Evolutionary conservation across 2,113 vertebrate species (phyloP).

Genomic region (Hymenochirus boettgeri): DNA sequence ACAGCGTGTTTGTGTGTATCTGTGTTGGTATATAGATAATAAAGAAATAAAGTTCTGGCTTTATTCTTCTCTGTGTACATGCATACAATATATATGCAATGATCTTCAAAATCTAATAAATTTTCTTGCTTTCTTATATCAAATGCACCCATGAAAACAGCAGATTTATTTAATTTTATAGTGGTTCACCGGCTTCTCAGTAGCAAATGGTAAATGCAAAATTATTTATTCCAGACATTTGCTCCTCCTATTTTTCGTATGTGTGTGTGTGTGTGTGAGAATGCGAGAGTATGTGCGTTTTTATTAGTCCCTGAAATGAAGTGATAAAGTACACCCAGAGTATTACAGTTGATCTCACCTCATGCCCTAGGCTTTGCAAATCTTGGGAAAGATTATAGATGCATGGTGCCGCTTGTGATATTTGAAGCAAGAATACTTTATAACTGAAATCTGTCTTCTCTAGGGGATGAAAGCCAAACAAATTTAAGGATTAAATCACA

Average conservation of each 20-base stretch:
- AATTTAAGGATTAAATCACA: conserved; percentile 73
- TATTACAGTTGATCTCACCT: conserved; percentile 44
- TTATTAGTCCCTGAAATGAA: conserved; percentile 51
- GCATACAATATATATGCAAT: background rate
- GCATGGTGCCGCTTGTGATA: conserved; percentile 47
- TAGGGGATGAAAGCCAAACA: conserved; percentile 65
- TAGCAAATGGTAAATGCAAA: conserved; percentile 23
- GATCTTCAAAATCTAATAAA: background rate
- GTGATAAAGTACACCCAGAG: conserved; percentile 38
- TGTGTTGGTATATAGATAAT: no score
- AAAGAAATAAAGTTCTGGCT: no score
- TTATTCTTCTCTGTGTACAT: no score
- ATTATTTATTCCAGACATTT: conserved; percentile 30
- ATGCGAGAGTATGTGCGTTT: conserved; percentile 54
- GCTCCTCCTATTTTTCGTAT: conserved; percentile 14
- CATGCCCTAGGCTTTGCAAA: conserved; percentile 50
- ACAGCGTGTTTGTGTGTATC: no score
- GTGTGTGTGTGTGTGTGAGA: conserved; percentile 47
- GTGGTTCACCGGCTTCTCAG: conserved; percentile 22
- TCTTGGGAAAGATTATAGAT: conserved; percentile 51
- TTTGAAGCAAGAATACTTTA: conserved; percentile 59
- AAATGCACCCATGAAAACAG: conserved; percentile 8
- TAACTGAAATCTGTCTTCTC: conserved; percentile 63
- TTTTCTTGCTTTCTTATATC: background rate
- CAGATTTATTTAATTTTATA: conserved; percentile 17